Evolutionary conservation across 2,797 vertebrate species (phyloP).

Genomic region (Rhinophrynus dorsalis): DNA sequence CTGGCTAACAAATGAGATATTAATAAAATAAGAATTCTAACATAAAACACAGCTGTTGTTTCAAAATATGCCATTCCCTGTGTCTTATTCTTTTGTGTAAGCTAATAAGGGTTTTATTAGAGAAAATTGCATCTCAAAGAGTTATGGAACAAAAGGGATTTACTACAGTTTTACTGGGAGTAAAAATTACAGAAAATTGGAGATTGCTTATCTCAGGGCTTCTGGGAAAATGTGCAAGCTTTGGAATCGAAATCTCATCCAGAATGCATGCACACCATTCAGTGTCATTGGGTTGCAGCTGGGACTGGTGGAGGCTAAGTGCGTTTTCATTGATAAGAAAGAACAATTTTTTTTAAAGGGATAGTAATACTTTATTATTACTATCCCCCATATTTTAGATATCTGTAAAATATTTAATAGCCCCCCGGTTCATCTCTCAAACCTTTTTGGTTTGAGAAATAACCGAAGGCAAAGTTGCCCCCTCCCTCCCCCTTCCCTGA

Average conservation of each 20-base stretch:
- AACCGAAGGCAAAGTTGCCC: no score
- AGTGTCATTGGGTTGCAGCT: not conserved
- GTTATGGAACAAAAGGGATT: constrained; percentile 25
- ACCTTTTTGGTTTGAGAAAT: no score
- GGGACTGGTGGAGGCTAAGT: no score
- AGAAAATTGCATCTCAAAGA: constrained; percentile 30
- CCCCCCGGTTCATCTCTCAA: no score
- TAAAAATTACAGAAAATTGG: constrained; percentile 1
- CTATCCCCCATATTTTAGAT: no score
- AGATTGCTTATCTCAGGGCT: not conserved
- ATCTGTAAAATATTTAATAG: no score
- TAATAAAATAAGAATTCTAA: constrained; percentile 33
- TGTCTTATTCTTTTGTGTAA: constrained; percentile 14
- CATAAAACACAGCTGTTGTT: constrained; percentile 44
- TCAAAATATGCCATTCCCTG: constrained; percentile 5
- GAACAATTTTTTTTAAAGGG: no score
- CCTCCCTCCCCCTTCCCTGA: no score
- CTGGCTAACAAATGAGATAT: constrained; percentile 38
- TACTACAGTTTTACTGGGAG: not conserved
- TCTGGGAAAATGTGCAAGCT: not conserved
- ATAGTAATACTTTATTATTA: no score
- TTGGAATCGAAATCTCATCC: not conserved
- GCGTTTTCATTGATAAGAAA: no score
- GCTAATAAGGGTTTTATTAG: constrained; percentile 40
- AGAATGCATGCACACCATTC: not conserved